Conservation (phyloP, 2,113 vertebrate species). For the Gymnorhina tibicen region DNA sequence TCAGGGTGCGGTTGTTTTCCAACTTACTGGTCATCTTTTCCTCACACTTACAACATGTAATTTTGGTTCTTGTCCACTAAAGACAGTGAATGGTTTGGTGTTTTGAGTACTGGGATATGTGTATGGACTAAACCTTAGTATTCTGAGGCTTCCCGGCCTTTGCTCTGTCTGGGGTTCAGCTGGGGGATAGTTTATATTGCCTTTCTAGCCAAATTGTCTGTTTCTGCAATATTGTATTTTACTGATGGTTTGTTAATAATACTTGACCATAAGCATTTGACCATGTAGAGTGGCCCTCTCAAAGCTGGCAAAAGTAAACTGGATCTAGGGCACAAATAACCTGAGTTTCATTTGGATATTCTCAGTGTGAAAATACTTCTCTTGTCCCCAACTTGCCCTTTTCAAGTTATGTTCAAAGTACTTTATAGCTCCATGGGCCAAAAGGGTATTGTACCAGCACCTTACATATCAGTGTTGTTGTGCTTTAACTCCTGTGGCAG, state of each 20-base stretch:
- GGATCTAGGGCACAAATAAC: neutral
- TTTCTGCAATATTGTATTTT: neutral
- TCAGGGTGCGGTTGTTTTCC: neutral
- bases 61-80: neutral
- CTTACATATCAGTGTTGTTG: neutral
- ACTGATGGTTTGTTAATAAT: neutral
- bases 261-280: neutral
- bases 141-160: neutral
- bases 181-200: neutral
- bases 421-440: accelerated
- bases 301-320: neutral
- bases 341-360: neutral
- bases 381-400: neutral
- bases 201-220: neutral
- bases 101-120: neutral
- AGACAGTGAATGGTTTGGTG: neutral
- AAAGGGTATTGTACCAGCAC: neutral
- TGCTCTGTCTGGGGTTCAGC: accelerated
- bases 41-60: accelerated
- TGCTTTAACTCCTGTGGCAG: neutral
- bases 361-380: neutral
- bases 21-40: neutral
- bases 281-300: accelerated
- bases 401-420: neutral
- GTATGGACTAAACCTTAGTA: neutral